phyloP scores from a whole-genome alignment of 2,113 vertebrate genomes.

The Isurus oxyrinchus region DNA sequence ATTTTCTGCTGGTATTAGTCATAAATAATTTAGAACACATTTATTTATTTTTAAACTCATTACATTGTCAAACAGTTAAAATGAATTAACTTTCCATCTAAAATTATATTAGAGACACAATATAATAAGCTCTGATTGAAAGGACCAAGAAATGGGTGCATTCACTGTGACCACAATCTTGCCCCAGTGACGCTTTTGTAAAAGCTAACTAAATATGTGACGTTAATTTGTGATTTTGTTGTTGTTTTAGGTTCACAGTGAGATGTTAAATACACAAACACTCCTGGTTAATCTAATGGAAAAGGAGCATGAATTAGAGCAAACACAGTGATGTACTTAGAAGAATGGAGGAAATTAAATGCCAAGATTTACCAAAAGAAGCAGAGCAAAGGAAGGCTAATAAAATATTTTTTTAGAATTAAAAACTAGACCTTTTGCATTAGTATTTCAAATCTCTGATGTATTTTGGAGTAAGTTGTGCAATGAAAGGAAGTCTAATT shows the following conservation, averaged over 20 bases:
- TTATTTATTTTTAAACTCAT: not conserved
- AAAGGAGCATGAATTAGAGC: conserved; percentile 40
- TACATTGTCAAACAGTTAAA: not conserved
- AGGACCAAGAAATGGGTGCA: not conserved
- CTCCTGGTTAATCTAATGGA: conserved; percentile 43
- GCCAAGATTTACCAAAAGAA: conserved; percentile 39
- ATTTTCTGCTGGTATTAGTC: not conserved
- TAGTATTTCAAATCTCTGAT: conserved; percentile 27
- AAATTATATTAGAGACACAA: not conserved
- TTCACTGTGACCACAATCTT: not conserved
- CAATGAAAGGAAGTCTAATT: not conserved
- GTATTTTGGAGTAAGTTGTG: not conserved
- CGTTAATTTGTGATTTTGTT: conserved; percentile 39
- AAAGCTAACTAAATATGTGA: not conserved
- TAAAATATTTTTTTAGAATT: conserved; percentile 17
- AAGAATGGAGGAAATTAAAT: conserved; percentile 39
- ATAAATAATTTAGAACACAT: not conserved
- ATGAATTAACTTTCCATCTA: not conserved
- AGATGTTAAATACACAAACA: conserved; percentile 38
- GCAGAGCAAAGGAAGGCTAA: conserved; percentile 38
- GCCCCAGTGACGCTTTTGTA: not conserved
- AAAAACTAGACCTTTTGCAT: conserved; percentile 12
- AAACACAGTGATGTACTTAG: conserved; percentile 37
- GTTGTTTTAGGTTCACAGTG: conserved; percentile 43
- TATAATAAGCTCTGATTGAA: not conserved